A percentile compares a stretch with the other conserved stretches of the same genome.
These are phyloP conservation scores for Pilophorus perplexus DNA, from an alignment of 2,888 invertebrate species.

Conservation along the genomic window DNA sequence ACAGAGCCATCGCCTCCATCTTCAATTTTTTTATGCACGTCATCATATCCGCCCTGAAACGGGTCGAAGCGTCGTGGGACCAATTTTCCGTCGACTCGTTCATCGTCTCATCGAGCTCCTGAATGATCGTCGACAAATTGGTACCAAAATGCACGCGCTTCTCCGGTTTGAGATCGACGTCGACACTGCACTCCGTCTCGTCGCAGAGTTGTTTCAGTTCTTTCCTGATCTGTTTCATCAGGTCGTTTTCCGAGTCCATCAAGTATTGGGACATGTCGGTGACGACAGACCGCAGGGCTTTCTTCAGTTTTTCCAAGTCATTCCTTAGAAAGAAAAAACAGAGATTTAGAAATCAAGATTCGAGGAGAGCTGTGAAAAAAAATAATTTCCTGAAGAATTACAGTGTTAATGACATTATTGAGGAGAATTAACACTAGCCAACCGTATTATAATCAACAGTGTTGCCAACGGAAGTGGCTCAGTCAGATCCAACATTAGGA, in stretches of 20 bases:
- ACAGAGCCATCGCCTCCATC: slow-evolving; percentile 67
- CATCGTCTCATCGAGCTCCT: slow-evolving; percentile 46
- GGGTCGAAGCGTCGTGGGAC: slow-evolving; percentile 49
- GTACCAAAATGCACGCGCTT: slow-evolving; percentile 71
- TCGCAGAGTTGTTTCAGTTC: slow-evolving; percentile 56
- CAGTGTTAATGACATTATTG: too few species aligned
- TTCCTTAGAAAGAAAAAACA: slow-evolving; percentile 57
- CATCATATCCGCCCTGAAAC: slow-evolving; percentile 65
- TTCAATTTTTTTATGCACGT: slow-evolving; percentile 65
- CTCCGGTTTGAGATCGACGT: slow-evolving; percentile 7
- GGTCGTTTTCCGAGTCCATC: slow-evolving; percentile 72
- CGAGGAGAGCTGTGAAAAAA: too few species aligned
- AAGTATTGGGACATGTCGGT: slow-evolving; percentile 71
- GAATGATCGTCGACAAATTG: slow-evolving; percentile 61
- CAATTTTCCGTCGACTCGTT: slow-evolving; percentile 29
- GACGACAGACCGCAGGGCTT: slow-evolving; percentile 64
- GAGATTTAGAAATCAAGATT: background rate
- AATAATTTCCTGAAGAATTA: too few species aligned
- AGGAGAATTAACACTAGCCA: too few species aligned
- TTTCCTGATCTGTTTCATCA: slow-evolving; percentile 70
- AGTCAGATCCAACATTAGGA: too few species aligned
- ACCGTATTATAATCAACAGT: too few species aligned
- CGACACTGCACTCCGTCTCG: slow-evolving; percentile 3
- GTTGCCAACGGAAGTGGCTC: too few species aligned
- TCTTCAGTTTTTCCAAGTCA: slow-evolving; percentile 63